Base-by-base conservation (phyloP, 2,888 invertebrate species). In the Lissonota sp. region DNA sequence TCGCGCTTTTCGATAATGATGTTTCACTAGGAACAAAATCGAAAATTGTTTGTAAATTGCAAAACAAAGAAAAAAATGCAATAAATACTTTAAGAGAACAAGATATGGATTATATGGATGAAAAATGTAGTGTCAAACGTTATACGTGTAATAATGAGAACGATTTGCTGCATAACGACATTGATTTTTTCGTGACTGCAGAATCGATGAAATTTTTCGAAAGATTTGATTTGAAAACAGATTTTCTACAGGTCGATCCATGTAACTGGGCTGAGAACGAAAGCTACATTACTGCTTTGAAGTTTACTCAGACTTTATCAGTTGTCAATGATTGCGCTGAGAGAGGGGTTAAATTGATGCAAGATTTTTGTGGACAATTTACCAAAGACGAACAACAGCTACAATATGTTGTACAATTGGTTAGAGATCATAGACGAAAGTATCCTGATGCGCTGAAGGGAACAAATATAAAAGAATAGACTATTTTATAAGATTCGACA, bases 371-470 rank as follows among this genome's bases (percentile, higher is more conserved):
- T 37, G 26, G 46, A 67, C 66, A 58, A 16, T 75, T 57, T 14
- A 46, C 46, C 6, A 66, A 66, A 46, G 66, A 75, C 58, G 49
- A 67, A 75, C 57, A 74, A 66, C 74, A 66, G 66, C 12, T 74
- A 40, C 74, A 74, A 57, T 66, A 74, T 55, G 55, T 66, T 8
- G 57, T 75, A 44, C 75, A 66, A 69, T 67, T 67, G 46, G 46
- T 64, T 49, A 64, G 44, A 8, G 7, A 55, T 55, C 55, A 55
- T 55, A 16, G 55, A 16, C 55, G 14, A 55, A 26, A 26, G 26
- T 26, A 26, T 26, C 3, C 26, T 26, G 3, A 26, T 26, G 1
- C 26, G 26, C 26, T 26, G 3, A 26, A 26, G 26, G 26, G 3
- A 26, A 26, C 26, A 26, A 26, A 26, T 26, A 26, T 26, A 26